Percentiles rank a stretch among this genome's conserved stretches.
These are phyloP conservation scores for Panopea generosa DNA, from an alignment of 2,888 invertebrate genomes.

Conservation along the genomic window DNA sequence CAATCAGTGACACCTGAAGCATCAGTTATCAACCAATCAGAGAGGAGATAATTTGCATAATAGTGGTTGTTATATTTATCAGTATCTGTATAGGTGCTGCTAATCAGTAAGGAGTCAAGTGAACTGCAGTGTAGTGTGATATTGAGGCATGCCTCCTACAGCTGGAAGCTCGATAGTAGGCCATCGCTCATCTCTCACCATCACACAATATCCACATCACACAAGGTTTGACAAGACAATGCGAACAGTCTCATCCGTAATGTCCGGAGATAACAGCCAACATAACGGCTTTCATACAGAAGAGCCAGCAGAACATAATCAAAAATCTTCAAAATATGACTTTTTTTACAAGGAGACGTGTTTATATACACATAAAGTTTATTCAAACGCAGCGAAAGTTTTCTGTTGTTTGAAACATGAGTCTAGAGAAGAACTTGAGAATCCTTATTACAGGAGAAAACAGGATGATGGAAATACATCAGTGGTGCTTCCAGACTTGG, in stretches of 20 bases:
- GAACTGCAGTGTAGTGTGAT: neutral
- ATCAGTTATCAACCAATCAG: constrained; percentile 23
- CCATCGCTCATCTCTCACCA: constrained; percentile 49
- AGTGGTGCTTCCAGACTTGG: constrained; percentile 63
- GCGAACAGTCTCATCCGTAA: constrained; percentile 48
- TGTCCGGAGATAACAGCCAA: constrained; percentile 53
- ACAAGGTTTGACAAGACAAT: constrained; percentile 38
- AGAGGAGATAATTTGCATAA: constrained; percentile 34
- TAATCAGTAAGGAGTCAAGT: neutral
- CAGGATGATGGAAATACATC: constrained; percentile 32
- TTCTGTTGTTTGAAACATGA: constrained; percentile 75
- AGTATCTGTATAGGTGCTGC: neutral
- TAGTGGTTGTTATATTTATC: too few species aligned
- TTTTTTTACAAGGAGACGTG: constrained; percentile 78
- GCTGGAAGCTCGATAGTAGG: constrained; percentile 63
- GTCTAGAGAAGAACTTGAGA: constrained; percentile 62
- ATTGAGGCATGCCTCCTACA: constrained; percentile 69
- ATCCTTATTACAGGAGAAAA: constrained; percentile 60
- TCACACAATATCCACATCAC: constrained; percentile 12
- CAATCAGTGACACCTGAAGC: constrained; percentile 1
- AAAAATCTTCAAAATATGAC: constrained; percentile 60
- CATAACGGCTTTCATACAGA: constrained; percentile 33
- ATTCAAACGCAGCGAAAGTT: constrained; percentile 74
- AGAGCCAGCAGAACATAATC: constrained; percentile 15
- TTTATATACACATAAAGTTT: constrained; percentile 77